These are phyloP conservation scores for Notolabrus celidotus DNA, from an alignment of 2,797 vertebrate genomes.

Conservation along the genomic window DNA sequence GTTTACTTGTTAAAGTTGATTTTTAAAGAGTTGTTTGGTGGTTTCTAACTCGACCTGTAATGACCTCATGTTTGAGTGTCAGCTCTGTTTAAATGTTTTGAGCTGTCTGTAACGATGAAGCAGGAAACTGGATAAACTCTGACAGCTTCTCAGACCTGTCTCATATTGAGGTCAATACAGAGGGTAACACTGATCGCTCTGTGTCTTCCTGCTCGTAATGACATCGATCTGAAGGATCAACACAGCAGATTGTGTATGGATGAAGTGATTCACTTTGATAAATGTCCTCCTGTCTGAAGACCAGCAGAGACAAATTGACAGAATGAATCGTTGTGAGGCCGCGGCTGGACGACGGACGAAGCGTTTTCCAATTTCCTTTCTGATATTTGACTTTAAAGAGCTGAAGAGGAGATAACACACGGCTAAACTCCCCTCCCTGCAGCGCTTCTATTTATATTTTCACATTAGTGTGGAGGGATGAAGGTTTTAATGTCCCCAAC, in stretches of 20 bases:
- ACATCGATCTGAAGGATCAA: background rate
- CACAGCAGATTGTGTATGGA: slow-evolving; percentile 8
- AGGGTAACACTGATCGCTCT: background rate
- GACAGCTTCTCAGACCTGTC: background rate
- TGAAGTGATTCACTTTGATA: slow-evolving; percentile 20
- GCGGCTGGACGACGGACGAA: background rate
- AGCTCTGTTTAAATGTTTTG: no score
- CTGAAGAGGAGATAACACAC: background rate
- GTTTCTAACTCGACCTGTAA: no score
- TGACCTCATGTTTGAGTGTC: background rate
- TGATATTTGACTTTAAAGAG: slow-evolving; percentile 11
- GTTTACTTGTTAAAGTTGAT: no score
- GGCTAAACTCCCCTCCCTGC: background rate
- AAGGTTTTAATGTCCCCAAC: slow-evolving; percentile 45
- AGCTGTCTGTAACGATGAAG: background rate
- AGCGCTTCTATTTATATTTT: slow-evolving; percentile 18
- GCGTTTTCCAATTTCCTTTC: slow-evolving; percentile 21
- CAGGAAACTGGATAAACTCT: background rate
- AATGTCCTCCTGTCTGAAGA: background rate
- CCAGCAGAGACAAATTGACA: background rate
- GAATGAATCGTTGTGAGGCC: background rate
- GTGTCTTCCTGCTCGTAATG: background rate
- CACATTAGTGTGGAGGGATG: slow-evolving; percentile 34
- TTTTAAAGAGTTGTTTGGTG: no score
- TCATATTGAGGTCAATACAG: background rate